phyloP scores from a whole-genome alignment of 2,888 invertebrate genomes.

The Baccha elongata region DNA sequence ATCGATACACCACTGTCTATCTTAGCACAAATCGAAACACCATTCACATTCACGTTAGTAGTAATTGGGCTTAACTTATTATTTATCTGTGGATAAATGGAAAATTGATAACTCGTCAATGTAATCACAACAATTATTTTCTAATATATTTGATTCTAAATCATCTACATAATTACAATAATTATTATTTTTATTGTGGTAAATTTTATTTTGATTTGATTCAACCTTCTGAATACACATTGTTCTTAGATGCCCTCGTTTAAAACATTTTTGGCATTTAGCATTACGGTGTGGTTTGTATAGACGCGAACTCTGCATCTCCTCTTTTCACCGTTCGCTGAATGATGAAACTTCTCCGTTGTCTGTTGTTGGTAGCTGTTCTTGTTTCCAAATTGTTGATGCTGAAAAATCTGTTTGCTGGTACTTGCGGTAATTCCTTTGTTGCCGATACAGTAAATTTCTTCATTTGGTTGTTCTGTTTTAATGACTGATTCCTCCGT shows the following conservation, averaged over 20 bases:
- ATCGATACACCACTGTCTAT: background rate
- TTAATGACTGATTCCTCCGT: background rate
- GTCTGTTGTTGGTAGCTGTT: background rate
- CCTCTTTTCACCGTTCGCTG: too few relatives aligned
- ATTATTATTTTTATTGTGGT: background rate
- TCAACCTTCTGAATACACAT: background rate
- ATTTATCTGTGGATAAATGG: background rate
- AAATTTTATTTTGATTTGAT: background rate
- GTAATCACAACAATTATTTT: background rate
- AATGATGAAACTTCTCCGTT: too few relatives aligned
- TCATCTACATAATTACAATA: slow-evolving; percentile 3
- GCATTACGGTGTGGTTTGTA: background rate
- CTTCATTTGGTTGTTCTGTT: background rate
- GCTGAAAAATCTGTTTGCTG: background rate
- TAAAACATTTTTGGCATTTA: background rate
- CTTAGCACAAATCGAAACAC: too few relatives aligned
- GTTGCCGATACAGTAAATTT: background rate
- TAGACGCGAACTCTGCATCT: too few relatives aligned
- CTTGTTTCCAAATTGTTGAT: background rate
- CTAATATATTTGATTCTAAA: background rate
- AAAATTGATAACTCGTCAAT: slow-evolving; percentile 1
- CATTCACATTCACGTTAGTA: too few relatives aligned
- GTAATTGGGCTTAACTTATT: too few relatives aligned
- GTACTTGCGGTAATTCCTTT: background rate
- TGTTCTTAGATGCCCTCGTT: background rate